Base-by-base conservation (phyloP, 2,113 vertebrate species). In the Channa maculata region DNA sequence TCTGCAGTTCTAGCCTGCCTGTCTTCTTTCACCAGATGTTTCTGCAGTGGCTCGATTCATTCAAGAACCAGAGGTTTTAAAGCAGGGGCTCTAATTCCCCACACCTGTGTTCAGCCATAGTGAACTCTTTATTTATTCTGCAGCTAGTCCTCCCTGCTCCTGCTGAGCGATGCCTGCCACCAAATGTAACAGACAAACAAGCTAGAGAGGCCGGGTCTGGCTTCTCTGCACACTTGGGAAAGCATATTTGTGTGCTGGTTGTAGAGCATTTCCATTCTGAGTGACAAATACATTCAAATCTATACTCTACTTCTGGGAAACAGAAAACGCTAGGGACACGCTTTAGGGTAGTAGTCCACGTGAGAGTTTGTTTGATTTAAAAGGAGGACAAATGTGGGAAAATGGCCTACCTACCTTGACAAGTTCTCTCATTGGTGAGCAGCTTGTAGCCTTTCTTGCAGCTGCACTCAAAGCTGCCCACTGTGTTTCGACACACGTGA, bases 361-460 rank as follows among this genome's bases (percentile, higher is more conserved):
- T 39, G 8, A 73, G 34, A 38, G 50, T 0, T 2, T 39, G 43
- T 46, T 63, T 71, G 12, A 65, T 36, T 48, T 7, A n/a, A 45
- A 24, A 24, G 24, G 5, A 14, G 37, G 52, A 2, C 46, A 49
- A 65, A 58, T 24, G 15, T 14, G 9, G 7, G 24, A 0, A 66
- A 60, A 64, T 4, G 41, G 11, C n/a, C 4, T 12, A 49, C 93
- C 86, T 85, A 98, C 97, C 97, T 95, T 98, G 97, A 87, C 97
- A 99, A 46, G 94, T 98, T 83, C 97, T 95, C 86, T 99, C 97
- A 3, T 99, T 98, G 92, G 98, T 99, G 89, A 99, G 95, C 73
- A 99, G 94, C 82, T 99, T 99, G 92, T 98, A 99, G 84, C 97
- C 97, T 74, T 99, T 99, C 93, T 95, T 98, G 93, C 97, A 99